Base-by-base conservation (phyloP, 2,113 vertebrate species). In the Calypte anna region DNA sequence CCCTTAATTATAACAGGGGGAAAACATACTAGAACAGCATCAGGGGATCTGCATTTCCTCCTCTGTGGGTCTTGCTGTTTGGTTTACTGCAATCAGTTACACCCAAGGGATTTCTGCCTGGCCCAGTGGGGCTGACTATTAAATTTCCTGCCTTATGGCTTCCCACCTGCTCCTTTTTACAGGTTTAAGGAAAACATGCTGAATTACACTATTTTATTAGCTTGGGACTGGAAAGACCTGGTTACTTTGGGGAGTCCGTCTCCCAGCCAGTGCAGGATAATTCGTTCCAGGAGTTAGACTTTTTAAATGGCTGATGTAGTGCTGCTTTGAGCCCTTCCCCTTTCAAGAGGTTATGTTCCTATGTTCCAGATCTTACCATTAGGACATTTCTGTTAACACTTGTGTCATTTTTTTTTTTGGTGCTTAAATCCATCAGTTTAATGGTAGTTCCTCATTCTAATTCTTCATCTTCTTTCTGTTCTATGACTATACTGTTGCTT, bases 1-100 rank as follows among this genome's bases (percentile, higher is more conserved):
- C 7, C 14, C 20, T 54, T 54, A 51, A 30, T 38, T 77, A 15
- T 31, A 24, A 28, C 0, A 4, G 17, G 6, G 3, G 10, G 1
- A 7, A 63, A 51, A 31, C 25, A 6, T 14, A 33, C 43, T 7
- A 30, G 17, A 68, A 33, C 23, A 57, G 8, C 54, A 82, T 68
- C 24, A 30, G 50, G 67, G 44, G 17, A 53, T 67, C 40, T 82
- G 17, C 12, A 17, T 58, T 40, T 59, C 40, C 16, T 73, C 33
- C n/a, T 66, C 10, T 33, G 23, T 46, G n/a, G 5, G 17, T 79
- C 16, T 57, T 51, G 21, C 12, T 63, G 13, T 74, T 53, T 46
- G 21, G 5, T 73, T 82, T 51, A 46, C 21, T 44, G 31, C 27
- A 53, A 7, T 68, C 17, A 7, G 54, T 53, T 78, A 44, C 10